Conservation (phyloP, 1,140 invertebrate species). For the Battus philenor region DNA sequence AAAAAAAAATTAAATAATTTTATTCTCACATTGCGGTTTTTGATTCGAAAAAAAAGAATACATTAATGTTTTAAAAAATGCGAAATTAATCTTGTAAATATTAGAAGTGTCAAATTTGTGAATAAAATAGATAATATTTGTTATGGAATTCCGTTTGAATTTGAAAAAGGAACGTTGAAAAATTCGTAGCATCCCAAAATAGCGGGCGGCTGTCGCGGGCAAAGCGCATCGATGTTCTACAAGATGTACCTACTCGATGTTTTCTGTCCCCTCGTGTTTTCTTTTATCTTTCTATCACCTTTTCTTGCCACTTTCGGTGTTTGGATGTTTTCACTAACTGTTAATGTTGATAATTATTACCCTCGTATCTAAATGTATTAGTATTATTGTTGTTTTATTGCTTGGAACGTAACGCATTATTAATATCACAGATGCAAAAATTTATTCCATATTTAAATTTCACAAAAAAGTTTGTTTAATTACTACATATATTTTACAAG, state of each 20-base stretch:
- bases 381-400: slow-evolving; percentile 30
- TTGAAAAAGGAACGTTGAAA: slow-evolving; percentile 1
- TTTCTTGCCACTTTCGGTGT: slow-evolving; percentile 71
- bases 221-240: slow-evolving; percentile 63
- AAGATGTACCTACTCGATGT: slow-evolving; percentile 55
- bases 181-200: slow-evolving; percentile 42
- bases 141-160: too few species aligned
- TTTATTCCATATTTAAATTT: too few species aligned
- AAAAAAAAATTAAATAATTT: too few species aligned
- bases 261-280: slow-evolving; percentile 62
- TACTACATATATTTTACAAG: background rate
- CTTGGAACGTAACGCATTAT: too few species aligned
- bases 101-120: slow-evolving; percentile 1
- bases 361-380: slow-evolving; percentile 38
- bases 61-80: background rate
- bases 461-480: too few species aligned
- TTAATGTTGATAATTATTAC: slow-evolving; percentile 68
- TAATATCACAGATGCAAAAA: too few species aligned
- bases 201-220: slow-evolving; percentile 60
- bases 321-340: slow-evolving; percentile 73
- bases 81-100: too few species aligned
- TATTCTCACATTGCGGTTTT: too few species aligned
- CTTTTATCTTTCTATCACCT: slow-evolving; percentile 68
- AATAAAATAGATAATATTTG: background rate
- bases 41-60: background rate